Conservation (phyloP, 2,797 vertebrate species). For the Megaceryle alcyon region DNA sequence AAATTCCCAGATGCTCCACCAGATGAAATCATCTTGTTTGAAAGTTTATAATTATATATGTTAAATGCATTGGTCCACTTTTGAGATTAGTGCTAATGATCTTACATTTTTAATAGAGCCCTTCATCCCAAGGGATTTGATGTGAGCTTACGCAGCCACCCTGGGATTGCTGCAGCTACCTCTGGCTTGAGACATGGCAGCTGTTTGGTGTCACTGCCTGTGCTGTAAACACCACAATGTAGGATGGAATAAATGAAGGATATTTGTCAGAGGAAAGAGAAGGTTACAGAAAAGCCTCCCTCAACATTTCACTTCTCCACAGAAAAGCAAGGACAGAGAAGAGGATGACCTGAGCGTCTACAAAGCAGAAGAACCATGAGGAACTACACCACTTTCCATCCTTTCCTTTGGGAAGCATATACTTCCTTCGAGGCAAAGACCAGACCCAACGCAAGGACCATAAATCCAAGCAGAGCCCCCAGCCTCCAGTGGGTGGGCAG, state of each 20-base stretch:
- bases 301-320: neutral
- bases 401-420: neutral
- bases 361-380: neutral
- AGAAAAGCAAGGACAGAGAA: neutral
- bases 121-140: neutral
- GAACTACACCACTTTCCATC: neutral
- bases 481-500: neutral
- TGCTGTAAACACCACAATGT: neutral
- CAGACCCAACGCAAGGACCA: neutral
- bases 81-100: constrained; percentile 48
- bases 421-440: neutral
- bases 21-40: constrained; percentile 43
- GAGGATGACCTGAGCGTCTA: neutral
- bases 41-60: constrained; percentile 56
- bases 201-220: neutral
- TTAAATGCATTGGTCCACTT: constrained; percentile 35
- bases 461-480: rapidly evolving
- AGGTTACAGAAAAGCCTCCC: neutral
- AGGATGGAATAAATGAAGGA: neutral
- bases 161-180: neutral
- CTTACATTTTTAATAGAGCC: constrained; percentile 28
- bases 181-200: neutral
- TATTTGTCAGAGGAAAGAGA: neutral
- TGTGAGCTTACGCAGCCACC: neutral
- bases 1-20: constrained; percentile 48